Evolutionary conservation across 2,113 vertebrate species (phyloP).

Genomic region (Motacilla tschutschensis): DNA sequence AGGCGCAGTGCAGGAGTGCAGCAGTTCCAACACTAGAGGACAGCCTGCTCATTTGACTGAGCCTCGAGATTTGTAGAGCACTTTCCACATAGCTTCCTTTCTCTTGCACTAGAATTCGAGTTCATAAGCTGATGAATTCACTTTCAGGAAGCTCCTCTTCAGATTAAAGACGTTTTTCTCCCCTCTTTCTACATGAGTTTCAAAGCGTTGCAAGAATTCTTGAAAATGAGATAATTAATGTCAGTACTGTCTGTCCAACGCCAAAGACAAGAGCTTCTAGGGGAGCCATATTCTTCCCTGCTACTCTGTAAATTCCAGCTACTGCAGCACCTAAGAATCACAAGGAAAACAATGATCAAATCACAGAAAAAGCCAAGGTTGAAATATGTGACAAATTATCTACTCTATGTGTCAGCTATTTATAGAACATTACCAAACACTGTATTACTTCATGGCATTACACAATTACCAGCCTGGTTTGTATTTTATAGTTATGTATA

Average conservation of each 20-base stretch:
- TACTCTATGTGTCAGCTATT: neutral
- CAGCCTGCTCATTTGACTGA: constrained; percentile 37
- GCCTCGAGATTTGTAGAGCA: neutral
- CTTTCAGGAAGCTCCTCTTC: constrained; percentile 22
- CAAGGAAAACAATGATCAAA: constrained; percentile 5
- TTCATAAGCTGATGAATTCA: neutral
- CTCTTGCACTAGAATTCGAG: neutral
- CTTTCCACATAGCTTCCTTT: constrained; percentile 2
- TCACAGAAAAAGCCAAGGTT: neutral
- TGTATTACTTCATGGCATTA: neutral
- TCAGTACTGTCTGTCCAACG: constrained; percentile 91
- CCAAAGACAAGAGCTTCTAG: constrained; percentile 94
- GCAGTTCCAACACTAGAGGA: constrained; percentile 65
- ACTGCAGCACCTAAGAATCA: constrained; percentile 86
- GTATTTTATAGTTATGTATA: neutral
- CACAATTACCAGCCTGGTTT: neutral
- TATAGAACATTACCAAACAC: neutral
- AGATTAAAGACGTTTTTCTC: neutral
- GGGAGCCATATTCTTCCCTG: constrained; percentile 95
- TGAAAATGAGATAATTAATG: constrained; percentile 91
- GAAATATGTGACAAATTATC: neutral
- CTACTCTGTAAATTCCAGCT: constrained; percentile 93
- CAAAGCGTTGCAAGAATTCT: constrained; percentile 93
- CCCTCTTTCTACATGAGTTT: constrained; percentile 31
- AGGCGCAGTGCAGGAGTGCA: constrained; percentile 73